Evolutionary conservation across 2,797 vertebrate species (phyloP).

Genomic region (Chelidonichthys spinosus): DNA sequence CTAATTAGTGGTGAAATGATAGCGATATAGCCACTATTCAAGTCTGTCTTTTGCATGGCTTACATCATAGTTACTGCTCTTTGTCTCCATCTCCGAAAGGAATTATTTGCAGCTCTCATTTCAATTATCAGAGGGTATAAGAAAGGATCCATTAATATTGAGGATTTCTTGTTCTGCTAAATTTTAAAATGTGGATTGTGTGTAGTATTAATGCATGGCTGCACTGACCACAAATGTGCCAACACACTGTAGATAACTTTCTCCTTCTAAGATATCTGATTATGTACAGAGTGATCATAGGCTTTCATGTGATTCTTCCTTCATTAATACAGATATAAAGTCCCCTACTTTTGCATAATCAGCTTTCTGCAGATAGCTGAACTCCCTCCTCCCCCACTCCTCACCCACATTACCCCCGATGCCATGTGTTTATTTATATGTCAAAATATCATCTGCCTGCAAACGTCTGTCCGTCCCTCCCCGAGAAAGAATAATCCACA

Average conservation of each 20-base stretch:
- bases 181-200: neutral
- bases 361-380: constrained; percentile 71
- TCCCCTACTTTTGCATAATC: constrained; percentile 51
- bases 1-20: constrained; percentile 18
- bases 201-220: neutral
- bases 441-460: constrained; percentile 85
- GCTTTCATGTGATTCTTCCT: constrained; percentile 32
- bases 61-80: constrained; percentile 11
- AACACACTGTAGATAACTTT: constrained; percentile 16
- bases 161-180: constrained; percentile 17
- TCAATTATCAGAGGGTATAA: neutral
- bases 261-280: constrained; percentile 18
- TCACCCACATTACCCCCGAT: constrained; percentile 48
- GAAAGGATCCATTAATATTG: constrained; percentile 19
- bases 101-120: constrained; percentile 7
- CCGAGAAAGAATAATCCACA: constrained; percentile 85
- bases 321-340: constrained; percentile 66
- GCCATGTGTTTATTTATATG: constrained; percentile 87
- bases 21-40: neutral
- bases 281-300: constrained; percentile 4
- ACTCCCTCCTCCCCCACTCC: constrained; percentile 37
- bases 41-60: constrained; percentile 14
- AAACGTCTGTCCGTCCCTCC: constrained; percentile 87
- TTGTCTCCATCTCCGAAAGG: constrained; percentile 3
- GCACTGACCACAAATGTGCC: constrained; percentile 7